Conservation (phyloP, 2,113 vertebrate genomes). For the Lophochroa leadbeateri region DNA sequence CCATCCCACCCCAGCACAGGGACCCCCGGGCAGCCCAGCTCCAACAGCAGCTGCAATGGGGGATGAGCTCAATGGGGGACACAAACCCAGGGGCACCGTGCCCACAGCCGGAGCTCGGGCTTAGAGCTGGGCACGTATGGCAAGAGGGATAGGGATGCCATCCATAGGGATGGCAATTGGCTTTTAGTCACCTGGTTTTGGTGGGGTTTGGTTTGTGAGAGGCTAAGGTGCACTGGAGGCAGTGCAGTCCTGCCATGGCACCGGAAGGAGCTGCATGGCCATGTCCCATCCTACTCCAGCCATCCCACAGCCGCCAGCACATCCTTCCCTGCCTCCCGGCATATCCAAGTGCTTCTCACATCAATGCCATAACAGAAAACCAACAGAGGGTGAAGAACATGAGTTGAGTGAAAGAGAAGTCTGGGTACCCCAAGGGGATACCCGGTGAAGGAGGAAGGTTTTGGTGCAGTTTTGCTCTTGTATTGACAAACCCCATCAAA, state of each 20-base stretch:
- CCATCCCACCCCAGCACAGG: fast-evolving
- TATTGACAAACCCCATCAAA: background rate
- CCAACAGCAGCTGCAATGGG: background rate
- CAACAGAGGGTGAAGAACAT: background rate
- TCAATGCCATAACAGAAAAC: fast-evolving
- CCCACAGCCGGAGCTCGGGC: background rate
- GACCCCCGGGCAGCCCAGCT: background rate
- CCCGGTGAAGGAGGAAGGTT: background rate
- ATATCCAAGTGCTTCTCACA: fast-evolving
- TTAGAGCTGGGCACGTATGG: background rate
- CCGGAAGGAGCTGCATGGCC: fast-evolving
- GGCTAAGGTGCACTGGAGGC: fast-evolving
- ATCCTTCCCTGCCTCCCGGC: background rate
- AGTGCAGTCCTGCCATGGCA: background rate
- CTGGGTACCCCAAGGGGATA: background rate
- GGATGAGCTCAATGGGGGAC: fast-evolving
- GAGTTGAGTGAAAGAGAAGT: background rate
- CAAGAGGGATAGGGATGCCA: too few species aligned
- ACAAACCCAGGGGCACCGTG: background rate
- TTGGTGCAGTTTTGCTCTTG: background rate
- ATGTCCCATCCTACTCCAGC: fast-evolving
- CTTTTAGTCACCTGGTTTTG: fast-evolving
- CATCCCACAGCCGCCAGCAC: fast-evolving
- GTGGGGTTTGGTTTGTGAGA: background rate
- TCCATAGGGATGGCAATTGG: fast-evolving